Conservation (phyloP, 2,113 vertebrate species). For the Potamarius usumacintae region DNA sequence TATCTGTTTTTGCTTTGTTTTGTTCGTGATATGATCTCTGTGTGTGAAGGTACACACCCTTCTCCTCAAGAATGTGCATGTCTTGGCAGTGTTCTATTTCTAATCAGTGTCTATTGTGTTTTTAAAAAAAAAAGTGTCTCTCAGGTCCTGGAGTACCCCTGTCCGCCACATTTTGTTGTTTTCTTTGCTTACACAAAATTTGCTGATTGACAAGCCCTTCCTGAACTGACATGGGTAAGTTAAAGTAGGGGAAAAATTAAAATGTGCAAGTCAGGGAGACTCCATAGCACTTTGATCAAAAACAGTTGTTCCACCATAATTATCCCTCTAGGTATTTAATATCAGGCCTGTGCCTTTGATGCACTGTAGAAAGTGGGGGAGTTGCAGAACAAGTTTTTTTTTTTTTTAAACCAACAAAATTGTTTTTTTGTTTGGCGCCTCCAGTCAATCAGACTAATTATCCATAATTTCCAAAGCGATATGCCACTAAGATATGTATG, state of each 20-base stretch:
- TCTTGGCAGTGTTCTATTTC: conserved; percentile 11
- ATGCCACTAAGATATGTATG: neutral
- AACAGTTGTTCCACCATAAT: neutral
- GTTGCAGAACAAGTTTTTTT: neutral
- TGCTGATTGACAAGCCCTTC: neutral
- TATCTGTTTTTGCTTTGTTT: neutral
- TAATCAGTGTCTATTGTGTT: neutral
- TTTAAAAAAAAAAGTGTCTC: neutral
- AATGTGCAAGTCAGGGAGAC: neutral
- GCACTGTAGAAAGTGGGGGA: neutral
- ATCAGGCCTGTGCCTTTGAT: neutral
- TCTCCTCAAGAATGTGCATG: conserved; percentile 40
- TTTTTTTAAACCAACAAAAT: neutral
- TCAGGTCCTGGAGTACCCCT: neutral
- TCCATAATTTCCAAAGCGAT: neutral
- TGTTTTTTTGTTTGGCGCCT: neutral
- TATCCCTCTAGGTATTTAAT: neutral
- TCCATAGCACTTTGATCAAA: neutral
- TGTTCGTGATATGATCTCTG: conserved; percentile 25
- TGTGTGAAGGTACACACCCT: conserved; percentile 43
- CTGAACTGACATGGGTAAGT: neutral
- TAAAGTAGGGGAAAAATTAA: neutral
- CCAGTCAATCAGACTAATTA: conserved; percentile 5
- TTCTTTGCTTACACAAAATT: neutral
- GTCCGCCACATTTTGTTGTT: neutral